phyloP scores from a whole-genome alignment of 2,888 invertebrate species.

The Leptopilina syphax region DNA sequence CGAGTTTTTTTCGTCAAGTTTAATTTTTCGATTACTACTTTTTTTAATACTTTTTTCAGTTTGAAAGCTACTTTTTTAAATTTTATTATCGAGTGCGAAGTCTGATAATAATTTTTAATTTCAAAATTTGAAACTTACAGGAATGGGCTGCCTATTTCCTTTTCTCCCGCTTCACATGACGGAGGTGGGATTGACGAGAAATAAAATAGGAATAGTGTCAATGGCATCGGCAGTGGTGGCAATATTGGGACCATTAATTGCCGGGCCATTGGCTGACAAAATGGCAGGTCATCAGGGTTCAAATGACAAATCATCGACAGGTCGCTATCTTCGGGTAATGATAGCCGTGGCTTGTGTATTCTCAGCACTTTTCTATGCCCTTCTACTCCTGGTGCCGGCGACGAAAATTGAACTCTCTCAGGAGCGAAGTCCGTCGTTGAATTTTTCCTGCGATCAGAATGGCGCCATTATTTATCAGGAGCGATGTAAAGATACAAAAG shows the following conservation, averaged over 20 bases:
- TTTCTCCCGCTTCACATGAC: conserved; percentile 89
- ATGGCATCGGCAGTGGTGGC: conserved; percentile 87
- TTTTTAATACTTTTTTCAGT: too few species aligned
- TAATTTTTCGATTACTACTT: too few species aligned
- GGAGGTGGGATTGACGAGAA: conserved; percentile 84
- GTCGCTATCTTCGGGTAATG: conserved; percentile 83
- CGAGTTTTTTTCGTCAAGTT: too few species aligned
- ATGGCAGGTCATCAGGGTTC: conserved; percentile 77
- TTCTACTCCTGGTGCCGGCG: conserved; percentile 82
- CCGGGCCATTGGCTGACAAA: conserved; percentile 89
- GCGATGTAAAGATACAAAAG: conserved; percentile 82
- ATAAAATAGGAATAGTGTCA: conserved; percentile 87
- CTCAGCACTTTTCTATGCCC: conserved; percentile 83
- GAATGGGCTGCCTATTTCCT: conserved; percentile 89
- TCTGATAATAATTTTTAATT: too few species aligned
- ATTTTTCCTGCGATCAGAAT: conserved; percentile 84
- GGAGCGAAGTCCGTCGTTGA: conserved; percentile 82
- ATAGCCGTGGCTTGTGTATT: conserved; percentile 84
- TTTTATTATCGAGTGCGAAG: too few species aligned
- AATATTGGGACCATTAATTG: conserved; percentile 86
- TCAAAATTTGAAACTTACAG: conserved; percentile 76
- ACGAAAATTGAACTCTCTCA: conserved; percentile 79
- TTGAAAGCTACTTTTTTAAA: too few species aligned
- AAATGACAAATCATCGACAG: conserved; percentile 78
- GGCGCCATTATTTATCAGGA: conserved; percentile 87